These are phyloP conservation scores for Agrotis segetum DNA, from an alignment of 2,888 invertebrate genomes.

Conservation along the genomic window DNA sequence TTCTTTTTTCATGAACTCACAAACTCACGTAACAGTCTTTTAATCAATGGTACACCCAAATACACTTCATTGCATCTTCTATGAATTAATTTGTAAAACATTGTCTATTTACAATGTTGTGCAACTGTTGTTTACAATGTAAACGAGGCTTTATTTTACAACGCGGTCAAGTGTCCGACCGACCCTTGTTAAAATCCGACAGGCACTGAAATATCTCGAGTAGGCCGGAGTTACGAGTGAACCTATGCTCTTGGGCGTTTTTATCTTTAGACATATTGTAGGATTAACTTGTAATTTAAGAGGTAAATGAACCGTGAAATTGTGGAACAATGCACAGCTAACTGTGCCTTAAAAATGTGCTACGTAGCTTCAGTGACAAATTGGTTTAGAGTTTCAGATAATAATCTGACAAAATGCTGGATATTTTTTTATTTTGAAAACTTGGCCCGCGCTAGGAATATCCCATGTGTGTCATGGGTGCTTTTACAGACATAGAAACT, in stretches of 20 bases:
- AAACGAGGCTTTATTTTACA: conserved; percentile 58
- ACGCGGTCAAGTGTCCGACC: conserved; percentile 71
- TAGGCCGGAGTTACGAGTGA: conserved; percentile 55
- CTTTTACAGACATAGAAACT: no score
- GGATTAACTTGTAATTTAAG: conserved; percentile 35
- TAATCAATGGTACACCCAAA: neutral
- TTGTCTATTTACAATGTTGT: neutral
- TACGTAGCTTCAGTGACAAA: neutral
- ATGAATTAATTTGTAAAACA: neutral
- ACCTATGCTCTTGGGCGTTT: conserved; percentile 31
- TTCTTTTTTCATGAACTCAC: no score
- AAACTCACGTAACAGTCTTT: no score
- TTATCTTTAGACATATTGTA: conserved; percentile 32
- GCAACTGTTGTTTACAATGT: conserved; percentile 25
- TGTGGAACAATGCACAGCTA: neutral
- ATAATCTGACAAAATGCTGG: no score
- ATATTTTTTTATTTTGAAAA: no score
- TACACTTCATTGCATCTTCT: neutral
- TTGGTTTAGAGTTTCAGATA: no score
- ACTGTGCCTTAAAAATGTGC: neutral
- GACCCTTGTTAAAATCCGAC: conserved; percentile 73
- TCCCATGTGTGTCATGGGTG: no score
- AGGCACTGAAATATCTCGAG: conserved; percentile 71
- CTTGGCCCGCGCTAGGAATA: no score
- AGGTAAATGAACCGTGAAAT: conserved; percentile 5